Evolutionary conservation across 2,113 vertebrate species (phyloP), one percentile per base, ranked within the genome.

Genomic region (Piaya cayana): DNA sequence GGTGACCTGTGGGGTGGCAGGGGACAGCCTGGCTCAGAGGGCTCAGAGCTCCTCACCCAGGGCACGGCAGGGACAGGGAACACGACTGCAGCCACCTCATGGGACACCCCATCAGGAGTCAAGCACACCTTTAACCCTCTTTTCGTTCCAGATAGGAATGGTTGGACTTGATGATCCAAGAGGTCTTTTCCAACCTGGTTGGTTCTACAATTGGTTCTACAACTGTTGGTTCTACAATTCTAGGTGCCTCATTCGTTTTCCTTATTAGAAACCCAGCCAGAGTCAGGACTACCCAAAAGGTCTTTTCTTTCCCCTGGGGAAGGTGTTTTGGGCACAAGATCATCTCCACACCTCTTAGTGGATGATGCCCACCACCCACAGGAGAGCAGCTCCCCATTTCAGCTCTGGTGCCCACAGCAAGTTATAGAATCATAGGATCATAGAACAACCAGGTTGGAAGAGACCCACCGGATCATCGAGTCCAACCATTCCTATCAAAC

Each of bases 21-120:
- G 21, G 85, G 78, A 63, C 88, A 96, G 32, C 34, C 56, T 42
- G 92, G n/a, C 68, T 70, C 5, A 0, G 56, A 30, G 34, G 71
- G 34, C 82, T 50, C 63, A 26, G 63, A 65, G 55, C 60, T 79
- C 29, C 47, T 68, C 42, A 30, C 26, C 9, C 2, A 0, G 74
- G 22, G 50, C 1, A 2, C 58, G 70, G 20, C 59, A 63, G 47
- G 68, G 56, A 8, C 64, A 0, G 0, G 29, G 36, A 30, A 26
- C 59, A 23, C 2, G 2, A 19, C 30, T 16, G 8, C 78, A 71
- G 37, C 47, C 82, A 29, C 62, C 30, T 55, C 11, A 0, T 3
- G 26, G 53, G 45, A 25, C 83, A 52, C 32, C 3, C 50, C 36
- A 5, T 12, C 55, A 68, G 49, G 15, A 5, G 12, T 47, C 64